phyloP scores from a whole-genome alignment of 2,113 vertebrate genomes.

The Sciurus niger region DNA sequence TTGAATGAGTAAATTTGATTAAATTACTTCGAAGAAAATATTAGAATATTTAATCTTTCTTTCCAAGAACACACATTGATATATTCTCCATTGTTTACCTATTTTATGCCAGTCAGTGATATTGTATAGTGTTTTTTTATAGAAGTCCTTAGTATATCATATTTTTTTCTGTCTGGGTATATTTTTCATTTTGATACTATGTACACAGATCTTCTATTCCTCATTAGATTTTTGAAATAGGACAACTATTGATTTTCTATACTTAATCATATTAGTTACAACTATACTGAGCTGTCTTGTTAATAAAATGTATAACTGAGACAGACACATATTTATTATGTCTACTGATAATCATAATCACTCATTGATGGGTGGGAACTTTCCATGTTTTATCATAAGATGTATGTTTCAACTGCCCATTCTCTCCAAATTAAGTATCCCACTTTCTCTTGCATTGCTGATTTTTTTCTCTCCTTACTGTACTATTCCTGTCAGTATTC shows the following conservation, averaged over 20 bases:
- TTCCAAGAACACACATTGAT: not conserved
- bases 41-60: constrained; percentile 29
- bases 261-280: not conserved
- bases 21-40: constrained; percentile 36
- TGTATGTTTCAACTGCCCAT: not conserved
- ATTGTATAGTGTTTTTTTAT: constrained; percentile 49
- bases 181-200: not conserved
- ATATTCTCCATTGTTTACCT: not conserved
- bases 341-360: not conserved
- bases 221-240: constrained; percentile 4
- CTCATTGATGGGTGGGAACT: not conserved
- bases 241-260: constrained; percentile 29
- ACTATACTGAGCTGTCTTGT: not conserved
- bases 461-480: not conserved
- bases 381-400: not conserved
- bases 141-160: not conserved
- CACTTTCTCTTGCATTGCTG: not conserved
- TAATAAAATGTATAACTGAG: constrained; percentile 16
- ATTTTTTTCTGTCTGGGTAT: not conserved
- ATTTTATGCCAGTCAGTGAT: not conserved
- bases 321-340: not conserved
- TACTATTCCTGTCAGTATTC: not conserved
- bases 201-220: not conserved
- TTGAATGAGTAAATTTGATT: constrained; percentile 53
- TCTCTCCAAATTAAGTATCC: not conserved